Evolutionary conservation across 2,113 vertebrate species (phyloP).

Genomic region (Amblyornis subalaris): DNA sequence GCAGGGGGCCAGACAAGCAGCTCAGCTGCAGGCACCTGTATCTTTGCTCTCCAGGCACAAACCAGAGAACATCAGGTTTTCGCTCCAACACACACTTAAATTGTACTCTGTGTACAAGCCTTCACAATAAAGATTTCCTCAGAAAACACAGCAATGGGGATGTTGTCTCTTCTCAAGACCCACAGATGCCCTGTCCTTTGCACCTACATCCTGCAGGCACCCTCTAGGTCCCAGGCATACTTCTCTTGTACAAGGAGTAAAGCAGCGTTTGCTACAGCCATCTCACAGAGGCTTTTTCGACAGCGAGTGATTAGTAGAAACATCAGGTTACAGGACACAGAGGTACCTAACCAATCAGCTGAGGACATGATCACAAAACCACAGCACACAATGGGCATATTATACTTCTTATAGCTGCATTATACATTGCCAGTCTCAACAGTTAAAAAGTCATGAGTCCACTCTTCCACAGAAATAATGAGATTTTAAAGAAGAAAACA

Average conservation of each 20-base stretch:
- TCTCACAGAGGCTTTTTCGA: background rate
- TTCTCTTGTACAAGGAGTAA: background rate
- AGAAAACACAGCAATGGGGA: background rate
- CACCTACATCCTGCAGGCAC: background rate
- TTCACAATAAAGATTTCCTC: background rate
- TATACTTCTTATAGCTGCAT: background rate
- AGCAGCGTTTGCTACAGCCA: background rate
- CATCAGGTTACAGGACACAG: background rate
- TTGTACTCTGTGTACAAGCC: background rate
- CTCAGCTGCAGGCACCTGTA: background rate
- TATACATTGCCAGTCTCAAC: background rate
- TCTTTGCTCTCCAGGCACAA: background rate
- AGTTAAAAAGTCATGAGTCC: background rate
- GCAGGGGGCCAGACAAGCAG: background rate
- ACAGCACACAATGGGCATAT: background rate
- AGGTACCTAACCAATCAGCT: background rate
- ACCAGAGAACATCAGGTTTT: background rate
- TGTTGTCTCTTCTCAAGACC: background rate
- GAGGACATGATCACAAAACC: background rate
- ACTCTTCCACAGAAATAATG: background rate
- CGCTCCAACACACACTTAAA: background rate
- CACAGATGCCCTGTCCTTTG: background rate
- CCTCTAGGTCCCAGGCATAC: background rate
- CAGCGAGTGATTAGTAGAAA: background rate
- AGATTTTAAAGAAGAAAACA: conserved; percentile 3